These are phyloP conservation scores for Plectropomus leopardus DNA, from an alignment of 2,113 vertebrate species.

Conservation along the genomic window DNA sequence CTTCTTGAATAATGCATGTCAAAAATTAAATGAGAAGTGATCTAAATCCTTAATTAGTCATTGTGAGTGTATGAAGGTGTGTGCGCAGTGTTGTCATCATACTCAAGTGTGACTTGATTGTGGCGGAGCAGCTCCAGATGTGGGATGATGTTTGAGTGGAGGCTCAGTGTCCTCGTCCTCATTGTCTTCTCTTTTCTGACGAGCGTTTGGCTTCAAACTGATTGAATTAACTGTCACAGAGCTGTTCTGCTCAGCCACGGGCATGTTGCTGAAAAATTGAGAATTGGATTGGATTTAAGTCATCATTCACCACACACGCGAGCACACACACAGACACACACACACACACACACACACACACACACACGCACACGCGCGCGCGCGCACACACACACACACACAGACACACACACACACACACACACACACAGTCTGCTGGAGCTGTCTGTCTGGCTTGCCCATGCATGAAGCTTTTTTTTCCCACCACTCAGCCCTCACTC, in stretches of 20 bases:
- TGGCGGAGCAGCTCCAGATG: background rate
- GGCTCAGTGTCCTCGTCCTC: background rate
- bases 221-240: slow-evolving; percentile 49
- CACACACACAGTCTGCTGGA: slow-evolving; percentile 33
- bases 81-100: background rate
- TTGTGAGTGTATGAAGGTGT: background rate
- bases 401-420: slow-evolving; percentile 3
- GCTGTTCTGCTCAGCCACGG: slow-evolving; percentile 29
- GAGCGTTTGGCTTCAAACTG: slow-evolving; percentile 33
- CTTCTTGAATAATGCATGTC: background rate
- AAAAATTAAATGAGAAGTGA: background rate
- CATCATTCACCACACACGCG: background rate
- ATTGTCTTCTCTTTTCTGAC: slow-evolving; percentile 10
- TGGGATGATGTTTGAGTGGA: background rate
- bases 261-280: slow-evolving; percentile 16
- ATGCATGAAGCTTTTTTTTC: slow-evolving; percentile 53
- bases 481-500: slow-evolving; percentile 19
- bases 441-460: slow-evolving; percentile 27
- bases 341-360: slow-evolving; percentile 18
- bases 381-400: slow-evolving; percentile 37
- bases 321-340: slow-evolving; percentile 9
- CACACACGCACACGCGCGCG: background rate
- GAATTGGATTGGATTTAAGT: slow-evolving; percentile 25
- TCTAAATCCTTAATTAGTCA: too few relatives aligned
- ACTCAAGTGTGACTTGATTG: too few relatives aligned